These are phyloP conservation scores for Lerema accius DNA, from an alignment of 1,140 invertebrate genomes.

Conservation along the genomic window DNA sequence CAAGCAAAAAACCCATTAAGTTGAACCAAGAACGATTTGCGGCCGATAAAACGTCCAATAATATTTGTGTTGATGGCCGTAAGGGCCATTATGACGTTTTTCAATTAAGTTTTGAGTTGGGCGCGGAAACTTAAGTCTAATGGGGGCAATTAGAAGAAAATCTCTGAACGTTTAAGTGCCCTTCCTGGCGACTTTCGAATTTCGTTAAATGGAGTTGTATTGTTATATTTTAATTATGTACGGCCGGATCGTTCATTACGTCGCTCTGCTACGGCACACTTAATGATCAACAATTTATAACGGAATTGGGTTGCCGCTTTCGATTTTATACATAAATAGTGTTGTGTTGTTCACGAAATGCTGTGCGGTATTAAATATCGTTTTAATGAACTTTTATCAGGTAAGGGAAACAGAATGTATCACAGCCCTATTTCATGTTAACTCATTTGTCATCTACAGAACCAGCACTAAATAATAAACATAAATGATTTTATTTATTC, in stretches of 20 bases:
- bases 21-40: constrained; percentile 1
- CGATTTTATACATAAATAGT: neutral
- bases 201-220: constrained; percentile 4
- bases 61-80: neutral
- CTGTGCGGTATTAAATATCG: neutral
- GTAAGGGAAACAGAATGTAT: too few relatives aligned
- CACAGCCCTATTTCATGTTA: too few relatives aligned
- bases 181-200: constrained; percentile 2
- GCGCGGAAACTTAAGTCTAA: constrained; percentile 8
- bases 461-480: too few relatives aligned
- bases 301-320: neutral
- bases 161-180: constrained; percentile 4
- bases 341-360: neutral
- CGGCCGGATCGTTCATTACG: constrained; percentile 3
- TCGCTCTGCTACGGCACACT: neutral
- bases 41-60: neutral
- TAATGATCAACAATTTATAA: constrained; percentile 1
- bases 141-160: constrained; percentile 3
- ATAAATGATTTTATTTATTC: too few relatives aligned
- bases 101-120: constrained; percentile 1
- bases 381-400: neutral
- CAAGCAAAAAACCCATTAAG: constrained; percentile 2
- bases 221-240: constrained; percentile 6
- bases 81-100: constrained; percentile 5
- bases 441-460: too few relatives aligned